phyloP scores from a whole-genome alignment of 2,797 vertebrate genomes.

The Rachycentron canadum region DNA sequence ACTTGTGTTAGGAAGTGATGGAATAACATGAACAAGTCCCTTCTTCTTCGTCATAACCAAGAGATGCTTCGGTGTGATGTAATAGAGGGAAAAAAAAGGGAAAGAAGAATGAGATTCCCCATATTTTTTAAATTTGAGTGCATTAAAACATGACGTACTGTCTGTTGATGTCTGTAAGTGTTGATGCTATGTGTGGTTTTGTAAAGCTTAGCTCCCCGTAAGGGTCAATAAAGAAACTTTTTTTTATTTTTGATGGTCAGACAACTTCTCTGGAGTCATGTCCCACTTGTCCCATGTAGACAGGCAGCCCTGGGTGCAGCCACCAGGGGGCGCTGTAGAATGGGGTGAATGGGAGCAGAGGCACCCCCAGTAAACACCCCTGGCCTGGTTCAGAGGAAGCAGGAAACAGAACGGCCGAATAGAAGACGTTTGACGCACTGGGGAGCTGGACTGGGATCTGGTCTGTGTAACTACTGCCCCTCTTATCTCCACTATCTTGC shows the following conservation, averaged over 20 bases:
- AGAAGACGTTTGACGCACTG: not conserved
- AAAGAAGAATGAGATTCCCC: not conserved
- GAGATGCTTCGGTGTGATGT: not conserved
- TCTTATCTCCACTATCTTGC: not conserved
- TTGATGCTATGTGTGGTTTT: too few species aligned
- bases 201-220: too few species aligned
- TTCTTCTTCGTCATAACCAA: not conserved
- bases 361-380: not conserved
- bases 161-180: too few species aligned
- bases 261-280: slow-evolving; percentile 1
- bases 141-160: too few species aligned
- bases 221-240: too few species aligned
- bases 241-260: too few species aligned
- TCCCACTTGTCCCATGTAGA: not conserved
- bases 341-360: slow-evolving; percentile 3
- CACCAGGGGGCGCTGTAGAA: slow-evolving; percentile 69
- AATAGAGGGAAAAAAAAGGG: not conserved
- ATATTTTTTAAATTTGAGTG: not conserved
- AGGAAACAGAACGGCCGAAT: not conserved
- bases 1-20: not conserved
- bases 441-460: not conserved
- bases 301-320: slow-evolving; percentile 21
- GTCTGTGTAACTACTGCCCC: not conserved
- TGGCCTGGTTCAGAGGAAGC: not conserved
- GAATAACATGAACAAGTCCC: not conserved